Evolutionary conservation across 2,113 vertebrate genomes (phyloP).

Genomic region (Etia nguti): DNA sequence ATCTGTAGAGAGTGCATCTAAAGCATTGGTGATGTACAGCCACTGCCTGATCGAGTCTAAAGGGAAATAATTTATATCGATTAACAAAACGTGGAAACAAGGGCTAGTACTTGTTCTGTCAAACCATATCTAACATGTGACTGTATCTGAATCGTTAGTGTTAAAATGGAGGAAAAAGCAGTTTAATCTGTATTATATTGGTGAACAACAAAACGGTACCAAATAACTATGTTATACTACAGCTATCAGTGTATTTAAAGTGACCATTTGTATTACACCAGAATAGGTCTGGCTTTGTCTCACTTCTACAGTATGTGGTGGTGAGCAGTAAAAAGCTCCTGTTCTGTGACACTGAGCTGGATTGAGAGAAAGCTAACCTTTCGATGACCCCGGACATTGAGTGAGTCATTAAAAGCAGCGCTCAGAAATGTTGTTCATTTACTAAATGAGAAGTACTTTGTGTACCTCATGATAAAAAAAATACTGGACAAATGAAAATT

Average conservation of each 20-base stretch:
- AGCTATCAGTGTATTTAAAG: conserved; percentile 8
- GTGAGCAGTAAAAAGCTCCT: conserved; percentile 98
- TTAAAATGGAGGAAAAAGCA: not conserved
- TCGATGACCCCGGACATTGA: conserved; percentile 95
- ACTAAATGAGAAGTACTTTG: not conserved
- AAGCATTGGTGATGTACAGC: not conserved
- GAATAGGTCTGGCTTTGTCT: conserved; percentile 15
- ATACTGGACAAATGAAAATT: not conserved
- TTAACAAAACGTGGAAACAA: not conserved
- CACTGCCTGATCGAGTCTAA: not conserved
- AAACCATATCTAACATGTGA: not conserved
- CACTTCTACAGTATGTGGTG: conserved; percentile 82
- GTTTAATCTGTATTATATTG: not conserved
- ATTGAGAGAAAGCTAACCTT: conserved; percentile 87
- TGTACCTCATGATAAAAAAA: not conserved
- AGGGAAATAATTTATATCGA: not conserved
- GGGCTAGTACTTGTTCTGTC: not conserved
- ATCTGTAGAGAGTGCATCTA: not conserved
- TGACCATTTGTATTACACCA: not conserved
- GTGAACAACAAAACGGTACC: not conserved
- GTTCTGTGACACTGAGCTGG: conserved; percentile 90
- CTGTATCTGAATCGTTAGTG: not conserved
- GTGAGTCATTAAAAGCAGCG: conserved; percentile 73
- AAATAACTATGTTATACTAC: not conserved
- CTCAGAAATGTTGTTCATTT: not conserved